These are phyloP conservation scores for Xenops minutus DNA, from an alignment of 2,797 vertebrate genomes.

Conservation along the genomic window DNA sequence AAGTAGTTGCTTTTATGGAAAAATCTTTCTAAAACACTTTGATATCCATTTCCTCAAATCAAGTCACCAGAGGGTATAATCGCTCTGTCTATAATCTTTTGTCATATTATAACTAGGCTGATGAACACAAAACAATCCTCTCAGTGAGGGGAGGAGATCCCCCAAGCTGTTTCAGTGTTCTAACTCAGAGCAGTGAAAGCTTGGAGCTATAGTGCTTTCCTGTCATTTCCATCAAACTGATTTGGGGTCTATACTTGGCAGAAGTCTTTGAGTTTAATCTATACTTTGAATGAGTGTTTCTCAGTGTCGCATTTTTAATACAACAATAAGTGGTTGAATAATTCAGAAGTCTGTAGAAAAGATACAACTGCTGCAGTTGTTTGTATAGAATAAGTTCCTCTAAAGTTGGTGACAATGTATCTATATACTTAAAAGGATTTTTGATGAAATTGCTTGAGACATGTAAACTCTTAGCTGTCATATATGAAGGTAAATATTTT, in stretches of 20 bases:
- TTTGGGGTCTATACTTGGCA: background rate
- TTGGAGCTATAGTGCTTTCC: background rate
- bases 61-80: background rate
- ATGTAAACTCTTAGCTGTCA: background rate
- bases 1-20: slow-evolving; percentile 3
- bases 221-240: background rate
- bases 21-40: background rate
- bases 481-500: background rate
- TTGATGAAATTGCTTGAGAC: background rate
- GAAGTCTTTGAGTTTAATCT: background rate
- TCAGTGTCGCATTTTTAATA: background rate
- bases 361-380: background rate
- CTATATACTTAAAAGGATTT: background rate
- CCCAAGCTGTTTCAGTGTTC: background rate
- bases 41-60: background rate
- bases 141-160: background rate
- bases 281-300: background rate
- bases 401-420: background rate
- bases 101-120: background rate
- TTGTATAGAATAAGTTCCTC: background rate
- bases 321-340: background rate
- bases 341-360: background rate
- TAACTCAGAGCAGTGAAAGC: background rate
- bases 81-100: slow-evolving; percentile 5
- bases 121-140: background rate